Evolutionary conservation across 2,797 vertebrate species (phyloP).

Genomic region (Naso thynnoides): DNA sequence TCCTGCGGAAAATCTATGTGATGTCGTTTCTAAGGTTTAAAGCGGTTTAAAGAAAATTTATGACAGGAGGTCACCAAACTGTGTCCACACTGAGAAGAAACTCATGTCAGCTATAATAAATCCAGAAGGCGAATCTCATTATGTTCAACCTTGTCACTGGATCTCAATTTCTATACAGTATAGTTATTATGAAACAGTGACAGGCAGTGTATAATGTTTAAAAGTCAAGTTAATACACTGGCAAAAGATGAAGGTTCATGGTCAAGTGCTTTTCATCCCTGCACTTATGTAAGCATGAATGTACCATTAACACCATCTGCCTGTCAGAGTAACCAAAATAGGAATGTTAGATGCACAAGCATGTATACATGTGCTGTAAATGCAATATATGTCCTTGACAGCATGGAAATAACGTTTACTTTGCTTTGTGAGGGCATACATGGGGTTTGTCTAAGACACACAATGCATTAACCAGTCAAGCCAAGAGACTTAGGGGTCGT

Average conservation of each 20-base stretch:
- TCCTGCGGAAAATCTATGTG: conserved; percentile 42
- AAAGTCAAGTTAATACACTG: conserved; percentile 63
- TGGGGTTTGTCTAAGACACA: conserved; percentile 32
- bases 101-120: conserved; percentile 71
- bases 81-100: conserved; percentile 64
- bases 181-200: conserved; percentile 64
- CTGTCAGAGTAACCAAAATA: conserved; percentile 31
- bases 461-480: conserved; percentile 16
- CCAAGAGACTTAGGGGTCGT: conserved; percentile 6
- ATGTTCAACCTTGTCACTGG: conserved; percentile 70
- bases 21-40: conserved; percentile 47
- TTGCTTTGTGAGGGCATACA: conserved; percentile 22
- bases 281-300: conserved; percentile 54
- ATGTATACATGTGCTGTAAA: conserved; percentile 34
- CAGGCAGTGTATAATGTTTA: conserved; percentile 63
- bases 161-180: conserved; percentile 56
- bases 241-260: conserved; percentile 63
- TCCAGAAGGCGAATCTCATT: conserved; percentile 68
- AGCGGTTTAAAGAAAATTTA: conserved; percentile 69
- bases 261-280: conserved; percentile 59
- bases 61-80: conserved; percentile 70
- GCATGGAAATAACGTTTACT: conserved; percentile 33
- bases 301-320: conserved; percentile 47
- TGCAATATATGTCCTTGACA: conserved; percentile 42
- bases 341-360: conserved; percentile 13